Percentiles rank a stretch among this genome's conserved stretches.
Evolutionary conservation across 2,797 vertebrate species (phyloP).

Genomic region (Neostethus bicornis): DNA sequence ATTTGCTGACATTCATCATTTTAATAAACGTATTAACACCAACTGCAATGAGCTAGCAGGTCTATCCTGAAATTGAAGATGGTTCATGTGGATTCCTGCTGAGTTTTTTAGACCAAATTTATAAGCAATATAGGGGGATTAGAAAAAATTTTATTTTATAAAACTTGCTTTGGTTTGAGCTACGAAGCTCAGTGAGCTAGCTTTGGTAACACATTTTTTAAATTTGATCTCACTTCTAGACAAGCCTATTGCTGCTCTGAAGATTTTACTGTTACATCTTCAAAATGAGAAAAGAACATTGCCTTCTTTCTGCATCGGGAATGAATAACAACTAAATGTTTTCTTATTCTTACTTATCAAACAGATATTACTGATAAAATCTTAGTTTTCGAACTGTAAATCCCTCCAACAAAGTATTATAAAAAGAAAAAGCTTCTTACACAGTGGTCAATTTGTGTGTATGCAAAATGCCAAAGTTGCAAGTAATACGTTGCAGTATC

Average conservation of each 20-base stretch:
- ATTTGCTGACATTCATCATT: neutral
- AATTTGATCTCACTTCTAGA: neutral
- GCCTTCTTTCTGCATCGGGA: no score
- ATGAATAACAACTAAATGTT: no score
- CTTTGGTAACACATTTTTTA: neutral
- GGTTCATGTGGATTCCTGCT: neutral
- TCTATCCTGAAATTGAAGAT: no score
- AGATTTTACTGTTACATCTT: no score
- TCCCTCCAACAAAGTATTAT: no score
- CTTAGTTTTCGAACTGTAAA: neutral
- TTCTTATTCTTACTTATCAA: no score
- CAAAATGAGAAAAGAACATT: no score
- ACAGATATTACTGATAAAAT: no score
- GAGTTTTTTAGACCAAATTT: neutral
- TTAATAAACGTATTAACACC: neutral
- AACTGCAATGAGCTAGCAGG: neutral
- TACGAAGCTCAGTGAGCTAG: neutral
- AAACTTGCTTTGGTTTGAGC: neutral
- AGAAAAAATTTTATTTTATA: neutral
- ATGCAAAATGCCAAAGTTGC: neutral
- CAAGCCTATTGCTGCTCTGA: no score
- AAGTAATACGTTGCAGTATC: neutral
- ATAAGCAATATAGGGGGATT: neutral
- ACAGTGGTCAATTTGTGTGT: neutral
- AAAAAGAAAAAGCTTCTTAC: neutral